Conservation (phyloP, 2,888 invertebrate genomes). For the Meganola albula region DNA sequence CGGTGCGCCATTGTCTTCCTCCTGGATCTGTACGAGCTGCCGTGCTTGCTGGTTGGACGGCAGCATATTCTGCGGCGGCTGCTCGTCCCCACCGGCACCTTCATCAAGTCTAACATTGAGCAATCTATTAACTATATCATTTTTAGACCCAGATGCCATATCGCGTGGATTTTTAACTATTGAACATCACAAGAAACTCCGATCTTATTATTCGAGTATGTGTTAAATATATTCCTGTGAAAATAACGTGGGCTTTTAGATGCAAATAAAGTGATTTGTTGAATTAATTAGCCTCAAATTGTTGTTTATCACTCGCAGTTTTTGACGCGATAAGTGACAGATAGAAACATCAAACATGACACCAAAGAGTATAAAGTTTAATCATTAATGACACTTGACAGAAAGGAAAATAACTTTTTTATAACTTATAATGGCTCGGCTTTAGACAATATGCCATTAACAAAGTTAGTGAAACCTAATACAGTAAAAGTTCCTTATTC, state of each 20-base stretch:
- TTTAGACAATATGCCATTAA: too few species aligned
- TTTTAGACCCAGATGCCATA: constrained; percentile 68
- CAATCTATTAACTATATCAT: constrained; percentile 61
- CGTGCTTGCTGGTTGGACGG: constrained; percentile 67
- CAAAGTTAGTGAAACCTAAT: too few species aligned
- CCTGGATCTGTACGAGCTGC: constrained; percentile 42
- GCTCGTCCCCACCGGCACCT: constrained; percentile 51
- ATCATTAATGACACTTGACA: too few species aligned
- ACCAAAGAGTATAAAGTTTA: too few species aligned
- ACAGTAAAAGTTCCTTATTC: too few species aligned
- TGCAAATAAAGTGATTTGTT: constrained; percentile 30
- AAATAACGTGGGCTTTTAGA: constrained; percentile 13
- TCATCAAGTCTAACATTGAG: constrained; percentile 58
- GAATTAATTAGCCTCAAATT: constrained; percentile 30
- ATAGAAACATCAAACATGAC: too few species aligned
- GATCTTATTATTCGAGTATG: constrained; percentile 15
- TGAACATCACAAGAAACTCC: constrained; percentile 42
- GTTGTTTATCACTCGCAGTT: constrained; percentile 33
- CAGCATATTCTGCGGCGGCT: constrained; percentile 73
- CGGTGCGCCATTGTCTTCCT: constrained; percentile 51
- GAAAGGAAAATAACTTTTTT: too few species aligned
- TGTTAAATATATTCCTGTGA: neutral
- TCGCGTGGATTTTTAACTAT: constrained; percentile 29
- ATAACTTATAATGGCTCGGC: too few species aligned
- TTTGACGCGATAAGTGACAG: too few species aligned